A percentile compares a stretch with the other conserved stretches of the same genome.
Evolutionary conservation across 2,888 invertebrate species (phyloP).

Genomic region (Hydriomena furcata): DNA sequence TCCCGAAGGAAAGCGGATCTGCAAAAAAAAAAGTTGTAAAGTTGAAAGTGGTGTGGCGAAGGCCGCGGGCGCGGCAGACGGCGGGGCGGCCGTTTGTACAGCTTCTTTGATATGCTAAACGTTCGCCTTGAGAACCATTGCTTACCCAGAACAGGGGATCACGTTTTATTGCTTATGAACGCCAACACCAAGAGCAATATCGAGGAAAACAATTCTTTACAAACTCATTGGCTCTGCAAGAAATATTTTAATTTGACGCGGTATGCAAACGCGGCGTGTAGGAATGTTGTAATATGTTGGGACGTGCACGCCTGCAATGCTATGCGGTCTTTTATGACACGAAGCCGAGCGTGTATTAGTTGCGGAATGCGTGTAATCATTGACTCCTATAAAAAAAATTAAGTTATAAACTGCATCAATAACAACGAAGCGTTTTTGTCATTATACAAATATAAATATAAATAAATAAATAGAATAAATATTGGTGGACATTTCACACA

Average conservation of each 20-base stretch:
- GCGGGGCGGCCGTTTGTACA: constrained; percentile 37
- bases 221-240: constrained; percentile 39
- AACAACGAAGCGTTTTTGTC: no score
- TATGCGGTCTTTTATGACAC: constrained; percentile 24
- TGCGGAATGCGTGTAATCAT: constrained; percentile 22
- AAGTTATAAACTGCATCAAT: no score
- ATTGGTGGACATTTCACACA: no score
- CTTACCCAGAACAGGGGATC: constrained; percentile 50
- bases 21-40: constrained; percentile 26
- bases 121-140: constrained; percentile 55
- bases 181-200: constrained; percentile 50
- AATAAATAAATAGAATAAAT: no score
- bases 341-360: constrained; percentile 18
- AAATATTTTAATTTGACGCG: constrained; percentile 35
- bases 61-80: constrained; percentile 27
- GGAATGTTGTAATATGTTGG: constrained; percentile 35
- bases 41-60: constrained; percentile 33
- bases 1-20: constrained; percentile 19
- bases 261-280: constrained; percentile 27
- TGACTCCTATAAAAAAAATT: neutral
- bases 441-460: no score
- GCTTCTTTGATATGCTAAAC: constrained; percentile 65
- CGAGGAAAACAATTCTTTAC: constrained; percentile 51
- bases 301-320: constrained; percentile 31
- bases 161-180: constrained; percentile 62